phyloP scores from a whole-genome alignment of 2,888 invertebrate species.

The Lycia hirtaria region DNA sequence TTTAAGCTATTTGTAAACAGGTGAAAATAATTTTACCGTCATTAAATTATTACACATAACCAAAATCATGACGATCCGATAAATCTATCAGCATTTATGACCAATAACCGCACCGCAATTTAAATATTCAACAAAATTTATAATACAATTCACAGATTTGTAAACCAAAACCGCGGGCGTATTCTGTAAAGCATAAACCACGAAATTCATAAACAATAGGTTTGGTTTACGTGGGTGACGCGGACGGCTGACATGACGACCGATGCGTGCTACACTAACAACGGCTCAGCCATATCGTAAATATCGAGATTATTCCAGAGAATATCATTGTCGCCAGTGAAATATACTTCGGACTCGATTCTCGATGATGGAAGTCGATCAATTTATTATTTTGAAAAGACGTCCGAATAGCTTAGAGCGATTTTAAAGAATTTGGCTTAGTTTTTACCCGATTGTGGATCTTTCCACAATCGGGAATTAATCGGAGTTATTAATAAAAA shows the following conservation, averaged over 20 bases:
- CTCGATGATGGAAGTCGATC: constrained; percentile 46
- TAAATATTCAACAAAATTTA: constrained; percentile 33
- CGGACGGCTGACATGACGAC: constrained; percentile 66
- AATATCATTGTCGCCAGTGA: constrained; percentile 43
- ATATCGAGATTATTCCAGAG: constrained; percentile 56
- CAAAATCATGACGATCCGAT: background rate
- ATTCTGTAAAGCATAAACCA: constrained; percentile 66
- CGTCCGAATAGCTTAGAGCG: background rate
- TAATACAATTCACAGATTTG: constrained; percentile 29
- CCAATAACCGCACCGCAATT: constrained; percentile 32
- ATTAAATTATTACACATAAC: background rate
- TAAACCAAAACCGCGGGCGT: constrained; percentile 50
- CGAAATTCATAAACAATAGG: constrained; percentile 69
- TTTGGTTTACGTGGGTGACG: constrained; percentile 78
- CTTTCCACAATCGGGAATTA: no score
- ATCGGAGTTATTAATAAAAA: no score
- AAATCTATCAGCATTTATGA: constrained; percentile 25
- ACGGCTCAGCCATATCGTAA: constrained; percentile 59
- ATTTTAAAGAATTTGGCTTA: background rate
- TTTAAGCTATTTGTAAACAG: no score
- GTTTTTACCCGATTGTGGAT: no score
- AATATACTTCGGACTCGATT: constrained; percentile 50
- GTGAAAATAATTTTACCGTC: no score
- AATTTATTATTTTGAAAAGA: constrained; percentile 20
- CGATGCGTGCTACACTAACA: constrained; percentile 67